Conservation (phyloP, 2,797 vertebrate species). For the Monodelphis domestica region DNA sequence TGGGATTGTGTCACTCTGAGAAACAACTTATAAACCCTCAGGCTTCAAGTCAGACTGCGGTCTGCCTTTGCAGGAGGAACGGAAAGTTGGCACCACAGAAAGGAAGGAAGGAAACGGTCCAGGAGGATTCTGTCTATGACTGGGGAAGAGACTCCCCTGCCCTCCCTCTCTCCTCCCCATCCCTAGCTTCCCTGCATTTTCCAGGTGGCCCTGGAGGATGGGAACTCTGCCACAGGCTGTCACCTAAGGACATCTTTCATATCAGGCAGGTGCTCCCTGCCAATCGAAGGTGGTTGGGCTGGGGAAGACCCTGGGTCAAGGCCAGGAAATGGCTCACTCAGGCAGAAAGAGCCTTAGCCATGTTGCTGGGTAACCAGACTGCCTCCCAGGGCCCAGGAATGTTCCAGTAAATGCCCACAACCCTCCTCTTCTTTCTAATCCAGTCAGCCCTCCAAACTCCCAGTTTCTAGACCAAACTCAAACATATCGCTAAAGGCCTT, state of each 20-base stretch:
- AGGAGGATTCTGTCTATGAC: not conserved
- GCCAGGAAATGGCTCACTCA: not conserved
- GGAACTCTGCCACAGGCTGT: not conserved
- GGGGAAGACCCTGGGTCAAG: not conserved
- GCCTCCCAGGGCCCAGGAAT: not conserved
- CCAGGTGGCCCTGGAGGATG: not conserved
- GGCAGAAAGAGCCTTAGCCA: not conserved
- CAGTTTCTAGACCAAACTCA: not conserved
- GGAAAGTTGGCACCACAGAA: not conserved
- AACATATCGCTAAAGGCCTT: not conserved
- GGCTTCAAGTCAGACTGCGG: not conserved
- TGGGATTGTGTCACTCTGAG: constrained; percentile 7
- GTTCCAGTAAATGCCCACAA: not conserved
- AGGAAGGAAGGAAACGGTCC: not conserved
- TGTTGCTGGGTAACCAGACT: not conserved
- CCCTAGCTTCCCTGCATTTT: not conserved
- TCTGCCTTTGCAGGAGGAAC: not conserved
- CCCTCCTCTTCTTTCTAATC: not conserved
- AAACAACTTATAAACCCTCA: not conserved
- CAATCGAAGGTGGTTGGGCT: not conserved
- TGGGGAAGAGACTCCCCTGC: not conserved
- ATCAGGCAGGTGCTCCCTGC: not conserved
- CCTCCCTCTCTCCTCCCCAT: not conserved
- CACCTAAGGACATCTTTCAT: not conserved
- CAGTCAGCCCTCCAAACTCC: not conserved